These are phyloP conservation scores for Neolamprologus variostigma DNA, from an alignment of 2,113 vertebrate genomes.

Conservation along the genomic window DNA sequence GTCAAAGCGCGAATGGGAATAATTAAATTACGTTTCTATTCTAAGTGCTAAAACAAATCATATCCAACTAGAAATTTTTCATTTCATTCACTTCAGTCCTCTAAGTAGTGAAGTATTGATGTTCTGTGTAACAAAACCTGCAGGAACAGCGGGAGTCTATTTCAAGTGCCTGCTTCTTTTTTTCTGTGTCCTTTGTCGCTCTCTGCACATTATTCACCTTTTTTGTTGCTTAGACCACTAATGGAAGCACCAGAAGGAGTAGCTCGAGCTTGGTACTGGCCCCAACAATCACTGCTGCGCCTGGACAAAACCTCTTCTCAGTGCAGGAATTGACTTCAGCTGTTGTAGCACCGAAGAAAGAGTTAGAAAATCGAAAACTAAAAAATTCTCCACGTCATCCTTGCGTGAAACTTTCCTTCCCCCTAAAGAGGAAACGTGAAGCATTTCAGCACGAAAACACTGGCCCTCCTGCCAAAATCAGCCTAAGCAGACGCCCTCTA, in stretches of 20 bases:
- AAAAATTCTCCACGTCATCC: too few relatives aligned
- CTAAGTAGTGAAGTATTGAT: not conserved
- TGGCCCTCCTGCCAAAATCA: not conserved
- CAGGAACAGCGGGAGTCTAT: not conserved
- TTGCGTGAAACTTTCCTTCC: not conserved
- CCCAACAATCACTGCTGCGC: not conserved
- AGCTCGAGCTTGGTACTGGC: not conserved
- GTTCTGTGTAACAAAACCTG: not conserved
- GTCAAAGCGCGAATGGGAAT: not conserved
- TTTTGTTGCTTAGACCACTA: constrained; percentile 8
- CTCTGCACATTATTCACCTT: not conserved
- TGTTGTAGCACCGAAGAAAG: not conserved
- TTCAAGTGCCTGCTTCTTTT: not conserved
- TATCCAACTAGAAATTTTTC: not conserved
- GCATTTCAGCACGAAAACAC: not conserved
- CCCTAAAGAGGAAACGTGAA: constrained; percentile 38
- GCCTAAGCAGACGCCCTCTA: not conserved
- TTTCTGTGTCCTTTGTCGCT: not conserved
- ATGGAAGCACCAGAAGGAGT: not conserved
- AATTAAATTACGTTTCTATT: not conserved
- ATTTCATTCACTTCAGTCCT: not conserved
- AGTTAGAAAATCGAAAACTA: not conserved
- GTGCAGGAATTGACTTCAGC: not conserved
- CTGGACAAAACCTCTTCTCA: not conserved
- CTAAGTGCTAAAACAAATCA: not conserved